Conservation (phyloP, 2,797 vertebrate genomes). For the Premnoplex brunnescens region DNA sequence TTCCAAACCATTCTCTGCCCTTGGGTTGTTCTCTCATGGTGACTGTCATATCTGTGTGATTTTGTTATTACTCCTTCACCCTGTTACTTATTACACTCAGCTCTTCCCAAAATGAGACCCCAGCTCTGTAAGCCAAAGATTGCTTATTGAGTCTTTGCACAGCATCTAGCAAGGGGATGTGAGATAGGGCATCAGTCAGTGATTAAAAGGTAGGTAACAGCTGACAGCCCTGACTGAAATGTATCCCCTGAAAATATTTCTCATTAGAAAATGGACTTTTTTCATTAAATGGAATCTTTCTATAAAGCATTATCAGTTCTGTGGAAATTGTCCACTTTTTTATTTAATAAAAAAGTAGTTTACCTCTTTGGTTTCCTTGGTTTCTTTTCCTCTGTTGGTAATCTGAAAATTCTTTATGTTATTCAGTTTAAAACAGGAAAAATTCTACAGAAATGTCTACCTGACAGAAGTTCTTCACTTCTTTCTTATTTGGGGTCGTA, state of each 20-base stretch:
- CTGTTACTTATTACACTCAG: not conserved
- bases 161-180: not conserved
- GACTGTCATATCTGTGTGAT: not conserved
- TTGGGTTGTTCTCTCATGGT: not conserved
- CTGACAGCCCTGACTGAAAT: not conserved
- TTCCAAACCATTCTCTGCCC: not conserved
- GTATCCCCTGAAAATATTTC: not conserved
- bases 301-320: not conserved
- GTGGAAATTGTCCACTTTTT: not conserved
- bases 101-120: not conserved
- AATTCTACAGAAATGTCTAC: not conserved
- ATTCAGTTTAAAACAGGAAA: not conserved
- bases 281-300: not conserved
- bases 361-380: not conserved
- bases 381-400: not conserved
- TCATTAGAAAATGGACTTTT: not conserved
- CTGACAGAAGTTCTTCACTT: not conserved
- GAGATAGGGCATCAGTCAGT: not conserved
- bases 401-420: not conserved
- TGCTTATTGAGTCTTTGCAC: not conserved
- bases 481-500: not conserved
- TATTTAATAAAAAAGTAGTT: not conserved
- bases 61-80: not conserved
- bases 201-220: not conserved
- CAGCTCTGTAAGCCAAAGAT: not conserved